phyloP scores from a whole-genome alignment of 2,888 invertebrate genomes.

The Microdon myrmicae region DNA sequence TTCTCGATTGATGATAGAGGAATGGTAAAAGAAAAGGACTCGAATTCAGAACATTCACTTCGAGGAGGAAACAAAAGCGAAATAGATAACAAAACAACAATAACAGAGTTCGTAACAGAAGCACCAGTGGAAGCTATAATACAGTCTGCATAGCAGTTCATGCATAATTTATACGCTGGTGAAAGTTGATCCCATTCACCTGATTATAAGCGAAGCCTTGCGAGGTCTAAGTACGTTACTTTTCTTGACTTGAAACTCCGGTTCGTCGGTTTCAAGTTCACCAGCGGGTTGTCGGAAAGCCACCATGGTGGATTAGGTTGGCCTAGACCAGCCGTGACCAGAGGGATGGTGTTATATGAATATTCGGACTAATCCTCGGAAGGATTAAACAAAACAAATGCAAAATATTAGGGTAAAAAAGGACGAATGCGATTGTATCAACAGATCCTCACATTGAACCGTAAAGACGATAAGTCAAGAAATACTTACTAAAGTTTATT shows the following conservation, averaged over 20 bases:
- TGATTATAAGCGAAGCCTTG: conserved; percentile 48
- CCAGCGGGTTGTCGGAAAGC: too few species aligned
- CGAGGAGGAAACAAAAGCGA: conserved; percentile 13
- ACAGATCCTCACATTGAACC: conserved; percentile 3
- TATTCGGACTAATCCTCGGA: conserved; percentile 42
- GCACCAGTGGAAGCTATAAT: too few species aligned
- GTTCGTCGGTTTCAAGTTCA: too few species aligned
- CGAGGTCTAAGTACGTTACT: conserved; percentile 4
- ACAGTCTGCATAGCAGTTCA: conserved; percentile 38
- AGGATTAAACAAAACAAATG: conserved; percentile 46
- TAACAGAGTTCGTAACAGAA: too few species aligned
- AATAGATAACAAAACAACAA: too few species aligned
- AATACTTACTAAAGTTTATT: conserved; percentile 42
- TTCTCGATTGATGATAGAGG: neutral
- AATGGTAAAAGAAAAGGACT: conserved; percentile 8
- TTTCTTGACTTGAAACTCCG: too few species aligned
- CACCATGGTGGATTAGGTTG: too few species aligned
- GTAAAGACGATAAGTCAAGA: conserved; percentile 28
- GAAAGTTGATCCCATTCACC: conserved; percentile 51
- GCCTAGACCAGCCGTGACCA: too few species aligned
- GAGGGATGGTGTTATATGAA: conserved; percentile 17
- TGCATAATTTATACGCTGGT: conserved; percentile 50
- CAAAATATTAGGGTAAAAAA: conserved; percentile 10
- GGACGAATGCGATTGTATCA: conserved; percentile 4
- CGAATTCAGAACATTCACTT: conserved; percentile 12